Conservation (phyloP, 2,113 vertebrate species). For the Mormyrus lacerda region DNA sequence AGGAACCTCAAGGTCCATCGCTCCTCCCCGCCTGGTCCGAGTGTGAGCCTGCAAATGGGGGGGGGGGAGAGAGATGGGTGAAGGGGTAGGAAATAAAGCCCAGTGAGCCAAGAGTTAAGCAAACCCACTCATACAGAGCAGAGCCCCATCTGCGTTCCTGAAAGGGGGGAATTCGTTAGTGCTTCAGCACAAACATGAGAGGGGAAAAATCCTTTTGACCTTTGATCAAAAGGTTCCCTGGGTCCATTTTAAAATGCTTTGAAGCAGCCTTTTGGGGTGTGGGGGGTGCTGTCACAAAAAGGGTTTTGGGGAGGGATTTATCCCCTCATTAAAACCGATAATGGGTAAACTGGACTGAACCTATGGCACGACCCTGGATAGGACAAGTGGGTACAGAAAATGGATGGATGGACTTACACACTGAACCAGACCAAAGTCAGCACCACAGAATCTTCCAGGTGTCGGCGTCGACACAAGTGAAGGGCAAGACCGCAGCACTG, state of each 20-base stretch:
- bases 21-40: slow-evolving; percentile 30
- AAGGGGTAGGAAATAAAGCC: slow-evolving; percentile 12
- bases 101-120: not conserved
- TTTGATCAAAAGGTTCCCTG: slow-evolving; percentile 34
- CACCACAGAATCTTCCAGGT: not conserved
- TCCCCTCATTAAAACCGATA: not conserved
- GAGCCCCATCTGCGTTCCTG: not conserved
- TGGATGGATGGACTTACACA: not conserved
- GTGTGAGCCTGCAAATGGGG: slow-evolving; percentile 45
- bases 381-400: not conserved
- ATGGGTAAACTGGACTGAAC: not conserved
- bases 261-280: slow-evolving; percentile 38
- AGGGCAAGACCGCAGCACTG: not conserved
- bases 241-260: slow-evolving; percentile 51
- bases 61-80: slow-evolving; percentile 26
- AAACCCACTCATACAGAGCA: not conserved
- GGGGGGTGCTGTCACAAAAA: not conserved
- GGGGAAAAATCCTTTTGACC: not conserved
- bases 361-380: not conserved
- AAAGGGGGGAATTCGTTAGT: not conserved
- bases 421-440: not conserved
- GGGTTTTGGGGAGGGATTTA: not conserved
- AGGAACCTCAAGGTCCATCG: slow-evolving; percentile 50
- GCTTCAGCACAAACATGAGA: not conserved
- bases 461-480: not conserved